Evolutionary conservation across 2,797 vertebrate genomes (phyloP).

Genomic region (Microchirus variegatus): DNA sequence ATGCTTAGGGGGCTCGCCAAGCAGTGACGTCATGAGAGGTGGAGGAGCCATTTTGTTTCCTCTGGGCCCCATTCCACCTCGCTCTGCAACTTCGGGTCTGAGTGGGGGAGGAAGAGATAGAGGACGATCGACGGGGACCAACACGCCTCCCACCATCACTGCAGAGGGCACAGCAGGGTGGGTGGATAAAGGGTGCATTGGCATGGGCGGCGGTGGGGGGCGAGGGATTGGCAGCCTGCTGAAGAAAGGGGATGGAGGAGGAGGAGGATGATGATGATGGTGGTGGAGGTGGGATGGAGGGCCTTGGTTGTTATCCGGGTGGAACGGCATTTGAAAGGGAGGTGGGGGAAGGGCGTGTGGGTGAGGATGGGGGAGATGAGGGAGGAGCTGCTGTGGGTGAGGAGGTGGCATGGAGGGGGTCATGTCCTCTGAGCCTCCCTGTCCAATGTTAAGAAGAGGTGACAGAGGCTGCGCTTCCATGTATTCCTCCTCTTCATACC

Average conservation of each 20-base stretch:
- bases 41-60: conserved; percentile 56
- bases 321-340: conserved; percentile 77
- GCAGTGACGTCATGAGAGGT: conserved; percentile 72
- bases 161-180: conserved; percentile 67
- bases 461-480: conserved; percentile 57
- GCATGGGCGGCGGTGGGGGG: conserved; percentile 67
- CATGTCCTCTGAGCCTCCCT: conserved; percentile 57
- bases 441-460: conserved; percentile 56
- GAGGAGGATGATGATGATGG: conserved; percentile 46
- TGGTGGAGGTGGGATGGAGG: conserved; percentile 67
- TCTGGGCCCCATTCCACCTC: conserved; percentile 54
- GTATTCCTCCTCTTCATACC: conserved; percentile 85
- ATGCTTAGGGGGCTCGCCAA: conserved; percentile 80
- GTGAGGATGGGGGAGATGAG: conserved; percentile 69
- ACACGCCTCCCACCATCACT: conserved; percentile 82
- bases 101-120: conserved; percentile 63
- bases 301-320: conserved; percentile 72
- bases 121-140: conserved; percentile 77
- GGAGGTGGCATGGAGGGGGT: conserved; percentile 63
- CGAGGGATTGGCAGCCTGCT: conserved; percentile 64
- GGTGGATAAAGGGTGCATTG: conserved; percentile 55
- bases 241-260: conserved; percentile 70
- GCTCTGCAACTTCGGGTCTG: conserved; percentile 64
- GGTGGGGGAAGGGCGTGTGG: conserved; percentile 64
- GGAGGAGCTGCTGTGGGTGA: conserved; percentile 71